Base-by-base conservation (phyloP, 2,113 vertebrate species). In the Ptyas mucosa region DNA sequence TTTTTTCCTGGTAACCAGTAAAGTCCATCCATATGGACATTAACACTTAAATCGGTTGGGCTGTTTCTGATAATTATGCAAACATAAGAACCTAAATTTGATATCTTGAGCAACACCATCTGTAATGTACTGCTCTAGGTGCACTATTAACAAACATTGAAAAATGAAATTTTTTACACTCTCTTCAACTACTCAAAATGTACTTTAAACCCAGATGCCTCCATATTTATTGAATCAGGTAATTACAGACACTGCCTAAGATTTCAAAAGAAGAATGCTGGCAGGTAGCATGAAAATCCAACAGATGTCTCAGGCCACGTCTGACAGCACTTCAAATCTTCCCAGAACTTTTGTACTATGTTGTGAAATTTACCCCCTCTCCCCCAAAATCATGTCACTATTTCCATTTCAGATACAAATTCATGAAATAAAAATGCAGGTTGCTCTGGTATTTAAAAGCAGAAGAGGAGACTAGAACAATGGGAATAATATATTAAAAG, bases 171-270 rank as follows among this genome's bases (percentile, higher is more conserved):
- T 95, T 92, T 97, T 46, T 91, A 46, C 94, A 94, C 94, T 94
- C 93, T 94, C 8, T 96, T 98, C 94, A 94, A 94, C 95, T 85
- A 95, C 88, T 96, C 88, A 91, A 93, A 97, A 95, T 94, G 96
- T 94, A 93, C 43, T 81, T 95, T 91, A 93, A 97, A 96, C 58
- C 55, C 93, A 97, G 97, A 97, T 97, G 94, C 93, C 95, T 95
- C 95, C 95, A 92, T 94, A 96, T 95, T 96, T 95, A 97, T 96
- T 94, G 91, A 96, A 95, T 96, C 94, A 95, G 93, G 93, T 93
- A 97, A 96, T 85, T 96, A 93, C 93, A 97, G 93, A 94, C 95
- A n/a, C 93, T 88, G 58, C 0, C 15, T 89, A 93, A 49, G 43
- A 26, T 58, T 90, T 69, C 46, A 21, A 51, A 95, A 87, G 93